phyloP scores from a whole-genome alignment of 2,113 vertebrate species.

The Anarhynchus alexandrinus region DNA sequence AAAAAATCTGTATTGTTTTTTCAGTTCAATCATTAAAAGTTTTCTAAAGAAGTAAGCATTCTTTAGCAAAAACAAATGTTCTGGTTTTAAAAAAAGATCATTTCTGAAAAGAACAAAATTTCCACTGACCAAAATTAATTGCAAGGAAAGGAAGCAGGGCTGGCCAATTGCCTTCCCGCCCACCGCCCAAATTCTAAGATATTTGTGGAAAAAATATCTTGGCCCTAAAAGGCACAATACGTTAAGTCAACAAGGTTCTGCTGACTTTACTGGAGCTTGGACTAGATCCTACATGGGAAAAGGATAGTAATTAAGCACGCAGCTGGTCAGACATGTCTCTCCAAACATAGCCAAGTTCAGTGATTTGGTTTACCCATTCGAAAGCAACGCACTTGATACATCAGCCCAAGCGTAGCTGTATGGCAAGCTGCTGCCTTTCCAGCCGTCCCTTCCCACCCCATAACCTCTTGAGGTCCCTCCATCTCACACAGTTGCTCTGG shows the following conservation, averaged over 20 bases:
- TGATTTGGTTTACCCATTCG: not conserved
- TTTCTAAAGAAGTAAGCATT: not conserved
- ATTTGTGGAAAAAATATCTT: not conserved
- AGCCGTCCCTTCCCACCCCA: not conserved
- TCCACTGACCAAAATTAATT: not conserved
- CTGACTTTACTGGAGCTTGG: not conserved
- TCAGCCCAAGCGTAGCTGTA: not conserved
- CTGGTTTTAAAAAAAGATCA: not conserved
- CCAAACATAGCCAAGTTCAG: not conserved
- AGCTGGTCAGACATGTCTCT: not conserved
- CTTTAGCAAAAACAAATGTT: not conserved
- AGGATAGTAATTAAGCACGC: not conserved
- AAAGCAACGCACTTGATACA: rapidly evolving
- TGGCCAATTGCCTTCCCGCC: not conserved
- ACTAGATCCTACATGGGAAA: not conserved
- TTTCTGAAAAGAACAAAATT: not conserved
- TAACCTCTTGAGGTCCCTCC: not conserved
- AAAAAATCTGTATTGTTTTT: not conserved
- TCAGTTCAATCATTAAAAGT: not conserved
- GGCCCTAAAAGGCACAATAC: not conserved
- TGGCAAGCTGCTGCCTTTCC: not conserved
- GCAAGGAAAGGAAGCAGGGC: not conserved
- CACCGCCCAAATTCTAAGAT: not conserved
- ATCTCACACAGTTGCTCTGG: not conserved
- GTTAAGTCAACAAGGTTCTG: not conserved